A percentile compares a stretch with the other conserved stretches of the same genome.
Conservation (phyloP, 2,888 invertebrate species). For the Hypena proboscidalis region DNA sequence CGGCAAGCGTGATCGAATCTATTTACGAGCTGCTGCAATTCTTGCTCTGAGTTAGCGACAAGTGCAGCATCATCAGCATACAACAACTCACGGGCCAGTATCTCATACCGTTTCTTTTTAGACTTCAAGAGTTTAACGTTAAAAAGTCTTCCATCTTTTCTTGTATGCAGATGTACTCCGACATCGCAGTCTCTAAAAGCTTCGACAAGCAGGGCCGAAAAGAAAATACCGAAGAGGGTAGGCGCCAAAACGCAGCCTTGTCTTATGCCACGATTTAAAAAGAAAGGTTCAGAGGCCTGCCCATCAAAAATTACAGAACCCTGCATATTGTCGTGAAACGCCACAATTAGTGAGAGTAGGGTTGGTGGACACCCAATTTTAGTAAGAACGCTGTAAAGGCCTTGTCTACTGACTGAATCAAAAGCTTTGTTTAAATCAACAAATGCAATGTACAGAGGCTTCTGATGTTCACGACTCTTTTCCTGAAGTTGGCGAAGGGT, state of each 20-base stretch:
- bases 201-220: background rate
- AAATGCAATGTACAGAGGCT: background rate
- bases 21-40: too few species aligned
- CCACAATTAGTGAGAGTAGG: background rate
- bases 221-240: background rate
- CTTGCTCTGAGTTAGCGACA: too few species aligned
- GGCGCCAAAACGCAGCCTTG: background rate
- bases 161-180: too few species aligned
- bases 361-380: background rate
- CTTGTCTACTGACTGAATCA: background rate
- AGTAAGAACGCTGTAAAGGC: background rate
- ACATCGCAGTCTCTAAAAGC: too few species aligned
- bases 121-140: too few species aligned
- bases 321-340: background rate
- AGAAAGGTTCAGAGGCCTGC: background rate
- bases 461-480: background rate
- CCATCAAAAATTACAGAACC: background rate
- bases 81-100: too few species aligned
- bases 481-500: background rate
- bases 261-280: background rate
- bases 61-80: too few species aligned
- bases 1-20: too few species aligned
- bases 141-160: too few species aligned
- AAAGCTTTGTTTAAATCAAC: background rate
- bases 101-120: too few species aligned